These are phyloP conservation scores for Rhizoglyphus robini DNA, from an alignment of 1,140 invertebrate genomes.

Conservation along the genomic window DNA sequence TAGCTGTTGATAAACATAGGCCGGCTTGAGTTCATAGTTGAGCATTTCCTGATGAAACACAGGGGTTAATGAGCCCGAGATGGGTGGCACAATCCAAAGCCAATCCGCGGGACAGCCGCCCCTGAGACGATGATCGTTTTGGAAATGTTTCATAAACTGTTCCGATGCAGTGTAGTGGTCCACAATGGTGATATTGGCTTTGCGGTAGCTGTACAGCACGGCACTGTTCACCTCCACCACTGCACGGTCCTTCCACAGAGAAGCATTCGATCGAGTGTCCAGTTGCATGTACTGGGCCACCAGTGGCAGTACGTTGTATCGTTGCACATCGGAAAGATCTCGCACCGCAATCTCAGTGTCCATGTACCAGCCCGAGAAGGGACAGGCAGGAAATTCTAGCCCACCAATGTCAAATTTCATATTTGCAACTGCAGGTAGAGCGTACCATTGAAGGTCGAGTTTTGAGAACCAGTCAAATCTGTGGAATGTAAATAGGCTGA, in stretches of 20 bases:
- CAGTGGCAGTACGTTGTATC: constrained; percentile 79
- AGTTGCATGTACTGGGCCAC: constrained; percentile 71
- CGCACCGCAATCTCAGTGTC: constrained; percentile 84
- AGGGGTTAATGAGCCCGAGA: constrained; percentile 71
- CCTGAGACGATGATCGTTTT: constrained; percentile 71
- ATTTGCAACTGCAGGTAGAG: constrained; percentile 63
- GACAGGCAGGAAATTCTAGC: constrained; percentile 78
- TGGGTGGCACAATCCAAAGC: constrained; percentile 90
- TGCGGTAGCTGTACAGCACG: constrained; percentile 72
- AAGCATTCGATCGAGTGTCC: constrained; percentile 63
- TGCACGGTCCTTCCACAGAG: constrained; percentile 83
- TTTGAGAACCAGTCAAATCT: constrained; percentile 78
- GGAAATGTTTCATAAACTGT: constrained; percentile 87
- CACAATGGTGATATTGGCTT: constrained; percentile 75
- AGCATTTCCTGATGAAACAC: constrained; percentile 96
- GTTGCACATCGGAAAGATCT: constrained; percentile 68
- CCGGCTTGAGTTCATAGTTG: constrained; percentile 71
- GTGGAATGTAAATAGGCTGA: too few relatives aligned
- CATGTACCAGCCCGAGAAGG: constrained; percentile 97
- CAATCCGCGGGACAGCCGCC: constrained; percentile 90
- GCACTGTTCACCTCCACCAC: constrained; percentile 79
- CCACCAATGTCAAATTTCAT: constrained; percentile 92
- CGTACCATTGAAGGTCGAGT: constrained; percentile 73
- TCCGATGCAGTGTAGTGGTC: constrained; percentile 90
- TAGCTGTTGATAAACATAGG: constrained; percentile 76